Conservation (phyloP, 2,888 invertebrate genomes). For the Anaspis maculata region DNA sequence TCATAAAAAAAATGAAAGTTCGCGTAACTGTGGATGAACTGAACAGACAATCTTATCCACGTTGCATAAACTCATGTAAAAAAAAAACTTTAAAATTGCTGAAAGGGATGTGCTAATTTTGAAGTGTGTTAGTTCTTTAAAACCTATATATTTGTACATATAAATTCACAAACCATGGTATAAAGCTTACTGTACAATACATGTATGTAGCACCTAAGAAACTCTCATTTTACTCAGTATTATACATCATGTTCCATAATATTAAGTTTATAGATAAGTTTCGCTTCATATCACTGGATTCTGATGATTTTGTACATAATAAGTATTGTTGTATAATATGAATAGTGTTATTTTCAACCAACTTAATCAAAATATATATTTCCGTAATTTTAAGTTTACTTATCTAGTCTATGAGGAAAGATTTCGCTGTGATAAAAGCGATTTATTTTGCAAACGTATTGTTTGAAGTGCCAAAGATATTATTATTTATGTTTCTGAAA, state of each 20-base stretch:
- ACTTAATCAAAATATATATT: constrained; percentile 11
- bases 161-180: constrained; percentile 9
- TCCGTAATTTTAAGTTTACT: background rate
- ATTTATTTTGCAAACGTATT: background rate
- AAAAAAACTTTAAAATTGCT: constrained; percentile 10
- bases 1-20: constrained; percentile 8
- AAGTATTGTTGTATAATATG: too few relatives aligned
- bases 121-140: constrained; percentile 16
- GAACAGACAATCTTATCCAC: constrained; percentile 20
- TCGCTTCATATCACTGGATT: constrained; percentile 3
- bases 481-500: too few relatives aligned
- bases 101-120: constrained; percentile 17
- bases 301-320: constrained; percentile 14
- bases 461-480: background rate
- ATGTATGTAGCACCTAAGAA: constrained; percentile 20
- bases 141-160: constrained; percentile 22
- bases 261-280: constrained; percentile 1
- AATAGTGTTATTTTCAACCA: constrained; percentile 13
- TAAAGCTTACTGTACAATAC: constrained; percentile 23
- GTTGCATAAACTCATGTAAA: constrained; percentile 7
- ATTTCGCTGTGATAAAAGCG: background rate
- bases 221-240: constrained; percentile 14
- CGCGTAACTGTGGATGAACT: constrained; percentile 18
- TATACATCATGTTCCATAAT: constrained; percentile 11
- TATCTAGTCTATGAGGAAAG: background rate